phyloP scores from a whole-genome alignment of 2,113 vertebrate species.

The Microtus richardsoni region DNA sequence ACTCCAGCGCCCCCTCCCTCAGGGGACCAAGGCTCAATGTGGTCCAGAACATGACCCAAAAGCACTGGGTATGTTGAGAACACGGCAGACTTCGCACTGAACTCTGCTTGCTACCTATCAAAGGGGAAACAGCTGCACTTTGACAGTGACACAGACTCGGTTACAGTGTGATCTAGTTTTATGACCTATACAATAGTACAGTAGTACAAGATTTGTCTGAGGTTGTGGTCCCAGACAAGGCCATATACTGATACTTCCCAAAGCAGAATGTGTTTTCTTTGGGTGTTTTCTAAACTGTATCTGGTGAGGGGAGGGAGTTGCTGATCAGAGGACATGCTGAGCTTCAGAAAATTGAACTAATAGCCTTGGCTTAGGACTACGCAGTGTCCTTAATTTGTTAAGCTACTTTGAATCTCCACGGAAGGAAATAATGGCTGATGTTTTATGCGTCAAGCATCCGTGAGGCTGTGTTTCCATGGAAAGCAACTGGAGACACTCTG shows the following conservation, averaged over 20 bases:
- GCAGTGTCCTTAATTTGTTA: not conserved
- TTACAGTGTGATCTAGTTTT: slow-evolving; percentile 1
- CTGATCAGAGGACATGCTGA: not conserved
- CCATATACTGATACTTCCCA: not conserved
- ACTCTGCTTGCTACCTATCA: not conserved
- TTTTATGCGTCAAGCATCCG: not conserved
- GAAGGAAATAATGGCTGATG: not conserved
- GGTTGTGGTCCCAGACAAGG: not conserved
- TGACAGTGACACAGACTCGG: not conserved
- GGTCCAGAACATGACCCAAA: not conserved
- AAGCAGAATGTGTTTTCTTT: not conserved
- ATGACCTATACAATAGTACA: not conserved
- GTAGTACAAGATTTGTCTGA: not conserved
- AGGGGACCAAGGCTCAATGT: not conserved
- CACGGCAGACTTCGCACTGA: not conserved
- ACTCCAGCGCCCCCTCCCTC: not conserved
- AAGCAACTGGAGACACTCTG: not conserved
- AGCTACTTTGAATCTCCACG: not conserved
- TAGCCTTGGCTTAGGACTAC: not conserved
- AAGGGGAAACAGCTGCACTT: not conserved
- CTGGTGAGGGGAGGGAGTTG: not conserved
- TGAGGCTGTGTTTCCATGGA: not conserved
- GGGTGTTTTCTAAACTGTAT: not conserved
- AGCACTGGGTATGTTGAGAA: not conserved
- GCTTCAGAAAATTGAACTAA: not conserved